These are phyloP conservation scores for Emesis furor DNA, from an alignment of 2,888 invertebrate genomes.

Conservation along the genomic window DNA sequence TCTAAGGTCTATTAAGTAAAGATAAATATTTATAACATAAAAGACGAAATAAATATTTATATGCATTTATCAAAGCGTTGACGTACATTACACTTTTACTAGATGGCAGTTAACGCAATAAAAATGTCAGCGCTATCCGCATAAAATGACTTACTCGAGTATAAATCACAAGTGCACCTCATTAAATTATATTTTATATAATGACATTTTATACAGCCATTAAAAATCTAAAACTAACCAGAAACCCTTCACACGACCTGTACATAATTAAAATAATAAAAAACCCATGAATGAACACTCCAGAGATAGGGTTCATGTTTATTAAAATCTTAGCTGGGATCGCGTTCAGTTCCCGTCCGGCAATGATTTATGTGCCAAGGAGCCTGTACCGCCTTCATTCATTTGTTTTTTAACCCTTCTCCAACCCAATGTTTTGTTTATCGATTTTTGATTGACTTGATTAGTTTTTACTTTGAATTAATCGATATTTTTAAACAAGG, in stretches of 20 bases:
- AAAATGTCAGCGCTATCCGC: not conserved
- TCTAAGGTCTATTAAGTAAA: no score
- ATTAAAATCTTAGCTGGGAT: conserved; percentile 87
- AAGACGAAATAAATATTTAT: not conserved
- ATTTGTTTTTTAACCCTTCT: conserved; percentile 87
- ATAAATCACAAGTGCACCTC: not conserved
- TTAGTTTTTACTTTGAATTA: conserved; percentile 89
- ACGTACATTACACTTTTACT: not conserved
- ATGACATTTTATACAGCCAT: conserved; percentile 39
- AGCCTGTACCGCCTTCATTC: conserved; percentile 88
- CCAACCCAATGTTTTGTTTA: conserved; percentile 80
- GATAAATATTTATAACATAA: no score
- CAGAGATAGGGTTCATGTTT: conserved; percentile 85
- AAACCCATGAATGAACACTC: conserved; percentile 87
- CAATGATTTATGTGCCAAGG: conserved; percentile 88
- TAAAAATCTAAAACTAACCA: conserved; percentile 52
- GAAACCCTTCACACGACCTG: conserved; percentile 86
- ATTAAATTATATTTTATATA: not conserved
- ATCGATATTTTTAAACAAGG: conserved; percentile 78
- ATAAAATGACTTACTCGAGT: not conserved
- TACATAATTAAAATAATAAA: conserved; percentile 86
- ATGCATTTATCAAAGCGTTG: not conserved
- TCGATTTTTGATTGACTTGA: conserved; percentile 88
- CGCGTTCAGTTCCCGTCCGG: conserved; percentile 83
- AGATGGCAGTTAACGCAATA: not conserved